A percentile compares a stretch with the other conserved stretches of the same genome.
Conservation (phyloP, 2,888 invertebrate genomes). For the Caenorhabditis afra region DNA sequence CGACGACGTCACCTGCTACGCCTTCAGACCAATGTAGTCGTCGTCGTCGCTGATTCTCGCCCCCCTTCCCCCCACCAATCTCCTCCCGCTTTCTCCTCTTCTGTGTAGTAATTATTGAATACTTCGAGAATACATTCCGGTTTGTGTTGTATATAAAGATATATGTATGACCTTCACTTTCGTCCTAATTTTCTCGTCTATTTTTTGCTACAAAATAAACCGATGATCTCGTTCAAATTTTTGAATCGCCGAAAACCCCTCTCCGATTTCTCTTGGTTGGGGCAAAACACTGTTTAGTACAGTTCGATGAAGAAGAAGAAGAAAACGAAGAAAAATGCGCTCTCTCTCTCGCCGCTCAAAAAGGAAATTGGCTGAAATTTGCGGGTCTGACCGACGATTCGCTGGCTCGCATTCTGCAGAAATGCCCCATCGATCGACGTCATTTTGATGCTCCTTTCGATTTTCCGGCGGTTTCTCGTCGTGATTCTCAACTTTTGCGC, state of each 20-base stretch:
- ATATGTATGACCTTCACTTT: constrained; percentile 47
- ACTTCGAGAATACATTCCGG: constrained; percentile 56
- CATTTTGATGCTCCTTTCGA: constrained; percentile 30
- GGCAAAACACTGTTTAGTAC: neutral
- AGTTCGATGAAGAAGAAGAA: too few species aligned
- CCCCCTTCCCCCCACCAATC: neutral
- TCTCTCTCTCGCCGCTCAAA: too few species aligned
- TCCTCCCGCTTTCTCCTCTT: constrained; percentile 1
- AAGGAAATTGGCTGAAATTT: constrained; percentile 38
- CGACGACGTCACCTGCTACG: constrained; percentile 79
- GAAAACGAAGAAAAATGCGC: neutral
- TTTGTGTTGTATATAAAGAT: constrained; percentile 42
- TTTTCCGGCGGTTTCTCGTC: neutral
- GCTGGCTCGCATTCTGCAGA: constrained; percentile 36
- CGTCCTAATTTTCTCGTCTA: constrained; percentile 6
- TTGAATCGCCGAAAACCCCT: neutral
- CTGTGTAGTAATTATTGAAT: constrained; percentile 51
- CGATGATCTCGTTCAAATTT: constrained; percentile 35
- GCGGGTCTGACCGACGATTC: constrained; percentile 13
- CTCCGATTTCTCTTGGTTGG: neutral
- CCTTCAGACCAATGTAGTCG: constrained; percentile 74
- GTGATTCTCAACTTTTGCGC: constrained; percentile 2
- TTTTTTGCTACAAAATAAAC: constrained; percentile 43
- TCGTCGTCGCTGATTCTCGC: neutral
- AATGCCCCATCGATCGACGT: constrained; percentile 41